These are phyloP conservation scores for Sinocyclocheilus maitianheensis DNA, from an alignment of 2,113 vertebrate genomes.

Conservation along the genomic window DNA sequence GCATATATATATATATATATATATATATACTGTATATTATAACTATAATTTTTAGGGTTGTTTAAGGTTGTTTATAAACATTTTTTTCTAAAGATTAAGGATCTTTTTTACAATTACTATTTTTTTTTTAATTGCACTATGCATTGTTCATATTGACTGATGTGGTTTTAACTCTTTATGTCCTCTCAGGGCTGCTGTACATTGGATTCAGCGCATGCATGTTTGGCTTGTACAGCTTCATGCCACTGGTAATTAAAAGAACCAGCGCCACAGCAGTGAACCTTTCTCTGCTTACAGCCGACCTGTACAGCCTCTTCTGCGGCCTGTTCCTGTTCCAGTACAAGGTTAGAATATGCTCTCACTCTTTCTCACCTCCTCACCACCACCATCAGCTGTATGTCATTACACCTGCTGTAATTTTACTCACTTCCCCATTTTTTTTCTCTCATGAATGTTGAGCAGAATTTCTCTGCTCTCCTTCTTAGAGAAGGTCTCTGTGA, in stretches of 20 bases:
- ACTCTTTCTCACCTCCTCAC: background rate
- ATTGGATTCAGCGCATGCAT: constrained; percentile 92
- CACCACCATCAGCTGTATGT: background rate
- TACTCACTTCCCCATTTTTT: background rate
- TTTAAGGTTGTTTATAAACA: no score
- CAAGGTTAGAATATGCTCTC: constrained; percentile 77
- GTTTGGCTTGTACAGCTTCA: constrained; percentile 95
- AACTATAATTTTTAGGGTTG: no score
- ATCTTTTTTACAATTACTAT: no score
- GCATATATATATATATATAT: no score
- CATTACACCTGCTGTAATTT: background rate
- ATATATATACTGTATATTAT: no score
- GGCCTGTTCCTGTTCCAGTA: constrained; percentile 94
- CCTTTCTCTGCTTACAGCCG: constrained; percentile 90
- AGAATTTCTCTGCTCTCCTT: background rate
- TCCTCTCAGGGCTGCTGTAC: constrained; percentile 84
- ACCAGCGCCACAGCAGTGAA: constrained; percentile 92
- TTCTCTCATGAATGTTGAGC: background rate
- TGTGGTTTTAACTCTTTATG: constrained; percentile 5
- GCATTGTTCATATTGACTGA: no score
- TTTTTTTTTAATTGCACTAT: no score
- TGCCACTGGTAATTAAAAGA: constrained; percentile 92
- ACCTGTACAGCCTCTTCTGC: constrained; percentile 93
- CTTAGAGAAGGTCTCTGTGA: background rate
- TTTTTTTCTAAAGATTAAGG: no score